Percentiles rank a stretch among this genome's conserved stretches.
Evolutionary conservation across 2,888 invertebrate species (phyloP).

Genomic region (Trichopoda pennipes): DNA sequence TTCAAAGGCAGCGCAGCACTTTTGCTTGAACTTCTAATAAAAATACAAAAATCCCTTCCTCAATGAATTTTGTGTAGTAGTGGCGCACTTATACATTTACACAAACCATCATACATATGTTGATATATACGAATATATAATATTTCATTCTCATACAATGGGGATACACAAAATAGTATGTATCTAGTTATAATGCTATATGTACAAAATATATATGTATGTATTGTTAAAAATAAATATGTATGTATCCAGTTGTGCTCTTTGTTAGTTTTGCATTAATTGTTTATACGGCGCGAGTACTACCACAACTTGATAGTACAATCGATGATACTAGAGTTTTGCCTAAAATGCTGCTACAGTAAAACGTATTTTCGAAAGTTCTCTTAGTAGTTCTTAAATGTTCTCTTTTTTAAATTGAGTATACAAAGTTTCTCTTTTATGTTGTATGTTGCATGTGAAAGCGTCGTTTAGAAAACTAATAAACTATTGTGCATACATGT

Average conservation of each 20-base stretch:
- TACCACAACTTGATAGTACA: constrained; percentile 57
- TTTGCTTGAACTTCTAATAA: constrained; percentile 51
- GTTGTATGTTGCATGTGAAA: not conserved
- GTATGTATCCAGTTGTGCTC: constrained; percentile 11
- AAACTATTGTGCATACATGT: constrained; percentile 55
- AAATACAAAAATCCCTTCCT: constrained; percentile 60
- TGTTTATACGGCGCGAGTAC: constrained; percentile 46
- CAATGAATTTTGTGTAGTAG: constrained; percentile 66
- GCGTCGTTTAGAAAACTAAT: constrained; percentile 29
- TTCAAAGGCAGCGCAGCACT: constrained; percentile 45
- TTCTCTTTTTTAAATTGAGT: not conserved
- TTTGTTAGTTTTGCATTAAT: constrained; percentile 27
- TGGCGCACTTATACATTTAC: constrained; percentile 23
- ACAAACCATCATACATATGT: not conserved
- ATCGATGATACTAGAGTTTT: constrained; percentile 46
- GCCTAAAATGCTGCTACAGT: constrained; percentile 7
- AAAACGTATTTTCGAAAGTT: constrained; percentile 13
- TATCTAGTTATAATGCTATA: constrained; percentile 46
- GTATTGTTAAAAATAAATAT: not conserved
- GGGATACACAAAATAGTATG: constrained; percentile 61
- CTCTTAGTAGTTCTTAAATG: constrained; percentile 19
- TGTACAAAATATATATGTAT: not conserved
- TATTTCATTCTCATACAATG: constrained; percentile 20
- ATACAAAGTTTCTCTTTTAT: constrained; percentile 9
- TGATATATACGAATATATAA: not conserved